Conservation (phyloP, 2,113 vertebrate genomes). For the Thalassarche chlororhynchos region DNA sequence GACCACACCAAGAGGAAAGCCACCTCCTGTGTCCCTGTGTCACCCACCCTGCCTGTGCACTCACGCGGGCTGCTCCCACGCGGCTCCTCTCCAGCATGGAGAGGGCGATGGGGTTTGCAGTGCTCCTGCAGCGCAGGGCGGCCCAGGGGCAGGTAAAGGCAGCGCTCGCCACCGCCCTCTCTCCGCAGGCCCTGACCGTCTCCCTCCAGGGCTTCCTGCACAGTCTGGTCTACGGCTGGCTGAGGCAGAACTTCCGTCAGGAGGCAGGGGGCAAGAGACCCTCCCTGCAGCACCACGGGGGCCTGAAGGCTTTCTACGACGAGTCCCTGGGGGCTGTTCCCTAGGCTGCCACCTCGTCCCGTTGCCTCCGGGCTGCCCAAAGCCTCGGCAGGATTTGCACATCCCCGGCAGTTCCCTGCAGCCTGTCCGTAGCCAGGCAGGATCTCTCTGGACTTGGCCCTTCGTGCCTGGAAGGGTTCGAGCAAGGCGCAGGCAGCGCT, state of each 20-base stretch:
- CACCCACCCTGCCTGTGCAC: not conserved
- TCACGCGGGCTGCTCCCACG: not conserved
- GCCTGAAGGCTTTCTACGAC: conserved; percentile 68
- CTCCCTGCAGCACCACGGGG: not conserved
- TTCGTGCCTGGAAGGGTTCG: fast-evolving
- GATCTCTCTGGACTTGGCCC: not conserved
- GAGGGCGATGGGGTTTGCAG: not conserved
- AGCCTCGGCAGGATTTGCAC: fast-evolving
- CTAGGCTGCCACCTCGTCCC: not conserved
- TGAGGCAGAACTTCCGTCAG: conserved; percentile 76
- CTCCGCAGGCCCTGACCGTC: conserved; percentile 67
- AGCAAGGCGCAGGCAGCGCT: not conserved
- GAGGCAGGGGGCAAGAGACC: conserved; percentile 60
- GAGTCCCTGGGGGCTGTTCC: conserved; percentile 54
- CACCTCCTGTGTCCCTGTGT: no score
- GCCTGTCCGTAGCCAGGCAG: fast-evolving
- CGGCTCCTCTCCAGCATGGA: not conserved
- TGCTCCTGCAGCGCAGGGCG: not conserved
- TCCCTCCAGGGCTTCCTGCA: conserved; percentile 85
- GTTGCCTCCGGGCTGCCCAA: not conserved
- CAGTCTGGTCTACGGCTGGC: conserved; percentile 81
- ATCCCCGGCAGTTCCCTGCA: no score
- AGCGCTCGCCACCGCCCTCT: not conserved
- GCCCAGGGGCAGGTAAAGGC: not conserved
- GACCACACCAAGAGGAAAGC: not conserved